Percentiles rank a stretch among this genome's conserved stretches.
Evolutionary conservation across 1,140 invertebrate genomes (phyloP).

Genomic region (Drosophila suzukii): DNA sequence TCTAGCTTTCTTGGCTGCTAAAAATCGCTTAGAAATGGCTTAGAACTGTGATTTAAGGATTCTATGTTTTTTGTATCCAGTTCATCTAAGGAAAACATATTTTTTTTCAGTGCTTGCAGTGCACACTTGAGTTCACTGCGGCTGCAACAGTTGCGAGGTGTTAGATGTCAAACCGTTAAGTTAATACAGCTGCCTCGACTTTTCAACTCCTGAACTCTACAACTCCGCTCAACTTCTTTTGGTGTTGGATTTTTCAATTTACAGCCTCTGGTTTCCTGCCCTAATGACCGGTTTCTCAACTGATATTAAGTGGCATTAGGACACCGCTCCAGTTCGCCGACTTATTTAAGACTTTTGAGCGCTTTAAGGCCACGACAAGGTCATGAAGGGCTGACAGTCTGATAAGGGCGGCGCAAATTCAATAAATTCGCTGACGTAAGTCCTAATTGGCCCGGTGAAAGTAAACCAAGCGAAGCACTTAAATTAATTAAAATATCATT

Average conservation of each 20-base stretch:
- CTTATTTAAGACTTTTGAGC: conserved; percentile 46
- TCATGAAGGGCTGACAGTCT: conserved; percentile 17
- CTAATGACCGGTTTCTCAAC: conserved; percentile 63
- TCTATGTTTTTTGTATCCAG: no score
- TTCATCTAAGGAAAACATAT: no score
- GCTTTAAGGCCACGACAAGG: conserved; percentile 62
- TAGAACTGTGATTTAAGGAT: no score
- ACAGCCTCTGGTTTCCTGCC: conserved; percentile 48
- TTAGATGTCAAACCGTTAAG: conserved; percentile 75
- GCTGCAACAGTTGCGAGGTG: conserved; percentile 42
- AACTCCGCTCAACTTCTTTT: conserved; percentile 47
- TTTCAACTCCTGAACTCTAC: conserved; percentile 48
- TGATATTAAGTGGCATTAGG: conserved; percentile 42
- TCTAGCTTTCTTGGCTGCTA: no score
- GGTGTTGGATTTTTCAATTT: conserved; percentile 78
- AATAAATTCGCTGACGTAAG: conserved; percentile 72
- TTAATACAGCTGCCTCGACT: conserved; percentile 74
- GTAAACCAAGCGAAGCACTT: conserved; percentile 75
- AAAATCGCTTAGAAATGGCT: no score
- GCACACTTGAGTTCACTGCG: conserved; percentile 4
- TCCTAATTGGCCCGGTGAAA: conserved; percentile 62
- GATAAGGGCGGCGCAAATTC: conserved; percentile 60
- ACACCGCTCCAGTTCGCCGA: conserved; percentile 1
- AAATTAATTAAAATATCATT: conserved; percentile 74
- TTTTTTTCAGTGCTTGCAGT: conserved; percentile 2